These are phyloP conservation scores for Anas acuta DNA, from an alignment of 2,797 vertebrate genomes.

Conservation along the genomic window DNA sequence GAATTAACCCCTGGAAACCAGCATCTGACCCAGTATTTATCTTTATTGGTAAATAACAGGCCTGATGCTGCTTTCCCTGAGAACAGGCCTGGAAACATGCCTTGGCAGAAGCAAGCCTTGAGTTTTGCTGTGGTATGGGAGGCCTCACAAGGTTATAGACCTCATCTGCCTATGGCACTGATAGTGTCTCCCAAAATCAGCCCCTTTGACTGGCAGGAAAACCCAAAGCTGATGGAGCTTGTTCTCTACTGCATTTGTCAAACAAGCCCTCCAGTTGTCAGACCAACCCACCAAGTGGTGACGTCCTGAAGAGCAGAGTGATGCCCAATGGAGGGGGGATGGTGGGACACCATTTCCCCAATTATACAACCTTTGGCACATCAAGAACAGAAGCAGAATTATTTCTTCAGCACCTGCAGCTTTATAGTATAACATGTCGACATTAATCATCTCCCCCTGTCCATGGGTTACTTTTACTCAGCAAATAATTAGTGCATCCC, in stretches of 20 bases:
- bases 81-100: background rate
- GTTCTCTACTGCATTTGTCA: background rate
- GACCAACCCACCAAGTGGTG: background rate
- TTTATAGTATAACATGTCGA: background rate
- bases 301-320: background rate
- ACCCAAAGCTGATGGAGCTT: background rate
- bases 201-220: background rate
- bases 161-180: background rate
- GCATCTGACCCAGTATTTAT: background rate
- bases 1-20: background rate
- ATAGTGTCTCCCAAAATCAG: background rate
- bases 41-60: background rate
- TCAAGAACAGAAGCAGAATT: background rate
- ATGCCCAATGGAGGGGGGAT: background rate
- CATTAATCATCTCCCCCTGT: background rate
- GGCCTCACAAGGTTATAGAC: background rate
- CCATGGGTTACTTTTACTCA: background rate
- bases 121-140: background rate
- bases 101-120: background rate
- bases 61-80: background rate
- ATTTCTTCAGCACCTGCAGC: conserved; percentile 5
- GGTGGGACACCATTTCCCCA: background rate
- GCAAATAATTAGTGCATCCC: background rate
- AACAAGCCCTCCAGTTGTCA: background rate
- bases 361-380: background rate